These are phyloP conservation scores for Egretta garzetta DNA, from an alignment of 2,113 vertebrate species.

Conservation along the genomic window DNA sequence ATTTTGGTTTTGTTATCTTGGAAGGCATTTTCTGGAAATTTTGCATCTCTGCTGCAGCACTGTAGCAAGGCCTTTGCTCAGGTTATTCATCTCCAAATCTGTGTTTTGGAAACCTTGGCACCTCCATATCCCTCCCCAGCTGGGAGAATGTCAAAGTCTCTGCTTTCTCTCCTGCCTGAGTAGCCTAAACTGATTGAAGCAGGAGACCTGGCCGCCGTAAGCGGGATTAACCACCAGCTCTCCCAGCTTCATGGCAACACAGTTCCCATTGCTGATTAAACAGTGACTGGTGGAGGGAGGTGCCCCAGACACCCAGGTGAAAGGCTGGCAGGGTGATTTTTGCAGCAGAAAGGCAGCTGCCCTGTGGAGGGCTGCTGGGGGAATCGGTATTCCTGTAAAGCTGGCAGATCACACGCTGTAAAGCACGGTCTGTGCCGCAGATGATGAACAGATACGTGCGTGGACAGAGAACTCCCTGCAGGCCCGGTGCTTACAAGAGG, in stretches of 20 bases:
- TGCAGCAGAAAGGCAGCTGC: not conserved
- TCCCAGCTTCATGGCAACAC: accelerated
- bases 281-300: not conserved
- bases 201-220: not conserved
- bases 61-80: not conserved
- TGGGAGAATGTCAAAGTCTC: not conserved
- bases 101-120: not conserved
- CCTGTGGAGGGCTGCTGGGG: not conserved
- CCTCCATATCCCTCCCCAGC: not conserved
- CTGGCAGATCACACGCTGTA: not conserved
- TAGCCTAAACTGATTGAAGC: not conserved
- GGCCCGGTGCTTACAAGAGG: not conserved
- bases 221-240: not conserved
- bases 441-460: not conserved
- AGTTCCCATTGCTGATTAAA: not conserved
- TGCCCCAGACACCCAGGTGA: not conserved
- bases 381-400: not conserved
- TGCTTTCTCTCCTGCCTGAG: not conserved
- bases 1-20: not conserved
- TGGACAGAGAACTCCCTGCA: not conserved
- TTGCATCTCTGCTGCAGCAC: accelerated
- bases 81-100: not conserved
- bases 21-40: not conserved
- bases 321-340: not conserved
- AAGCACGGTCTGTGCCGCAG: not conserved